A percentile compares a stretch with the other conserved stretches of the same genome.
phyloP scores from a whole-genome alignment of 2,888 invertebrate genomes.

The Liopterus haemorrhoidalis region DNA sequence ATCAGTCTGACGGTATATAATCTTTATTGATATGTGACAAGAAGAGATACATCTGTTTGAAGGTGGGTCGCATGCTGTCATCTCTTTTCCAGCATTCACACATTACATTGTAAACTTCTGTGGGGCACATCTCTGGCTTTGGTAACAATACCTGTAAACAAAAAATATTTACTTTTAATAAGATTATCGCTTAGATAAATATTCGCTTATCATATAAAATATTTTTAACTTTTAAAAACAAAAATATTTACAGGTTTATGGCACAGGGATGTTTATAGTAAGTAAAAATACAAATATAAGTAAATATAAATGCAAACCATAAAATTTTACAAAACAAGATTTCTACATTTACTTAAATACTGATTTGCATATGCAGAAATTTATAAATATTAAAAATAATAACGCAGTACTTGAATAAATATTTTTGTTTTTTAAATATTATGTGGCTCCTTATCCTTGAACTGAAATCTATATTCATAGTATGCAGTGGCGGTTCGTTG shows the following conservation, averaged over 20 bases:
- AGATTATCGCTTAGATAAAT: too few species aligned
- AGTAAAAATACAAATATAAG: slow-evolving; percentile 15
- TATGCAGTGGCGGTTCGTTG: too few species aligned
- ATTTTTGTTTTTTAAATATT: too few species aligned
- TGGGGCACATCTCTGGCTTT: slow-evolving; percentile 68
- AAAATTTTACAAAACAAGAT: too few species aligned
- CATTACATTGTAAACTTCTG: slow-evolving; percentile 70
- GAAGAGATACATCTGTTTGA: slow-evolving; percentile 63
- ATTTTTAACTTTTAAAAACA: background rate
- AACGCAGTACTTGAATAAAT: too few species aligned
- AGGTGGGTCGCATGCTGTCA: slow-evolving; percentile 54
- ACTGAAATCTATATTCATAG: too few species aligned
- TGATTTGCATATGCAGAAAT: too few species aligned
- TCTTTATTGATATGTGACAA: slow-evolving; percentile 58
- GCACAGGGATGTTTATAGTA: background rate
- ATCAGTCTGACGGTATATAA: slow-evolving; percentile 47
- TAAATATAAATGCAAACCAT: too few species aligned
- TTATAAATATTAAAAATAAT: too few species aligned
- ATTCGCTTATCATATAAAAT: background rate
- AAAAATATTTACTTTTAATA: slow-evolving; percentile 14
- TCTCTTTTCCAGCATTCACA: slow-evolving; percentile 62
- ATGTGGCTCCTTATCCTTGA: too few species aligned
- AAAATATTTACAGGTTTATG: background rate
- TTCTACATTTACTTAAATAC: too few species aligned
- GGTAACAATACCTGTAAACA: slow-evolving; percentile 52